Evolutionary conservation across 2,888 invertebrate genomes (phyloP).

Genomic region (Meiosimyza decipiens): DNA sequence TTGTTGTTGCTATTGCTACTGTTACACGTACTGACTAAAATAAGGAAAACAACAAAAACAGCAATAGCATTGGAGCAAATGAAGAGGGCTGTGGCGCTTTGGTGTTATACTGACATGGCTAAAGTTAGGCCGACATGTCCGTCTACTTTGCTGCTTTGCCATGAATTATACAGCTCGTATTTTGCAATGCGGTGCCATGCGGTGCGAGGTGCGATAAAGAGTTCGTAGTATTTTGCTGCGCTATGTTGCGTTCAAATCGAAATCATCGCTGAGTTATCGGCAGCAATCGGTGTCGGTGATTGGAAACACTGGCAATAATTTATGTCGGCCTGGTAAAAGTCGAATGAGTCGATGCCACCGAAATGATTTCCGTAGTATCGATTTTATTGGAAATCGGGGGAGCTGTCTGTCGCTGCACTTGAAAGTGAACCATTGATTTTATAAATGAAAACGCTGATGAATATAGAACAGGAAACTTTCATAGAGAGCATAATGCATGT

Average conservation of each 20-base stretch:
- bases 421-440: too few relatives aligned
- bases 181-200: neutral
- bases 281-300: slow-evolving; percentile 35
- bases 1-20: too few relatives aligned
- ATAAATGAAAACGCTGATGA: neutral
- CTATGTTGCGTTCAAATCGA: slow-evolving; percentile 11
- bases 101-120: too few relatives aligned
- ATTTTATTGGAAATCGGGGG: slow-evolving; percentile 45
- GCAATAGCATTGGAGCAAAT: too few relatives aligned
- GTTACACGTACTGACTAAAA: too few relatives aligned
- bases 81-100: too few relatives aligned
- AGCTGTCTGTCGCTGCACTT: neutral
- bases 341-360: slow-evolving; percentile 54
- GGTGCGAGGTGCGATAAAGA: neutral
- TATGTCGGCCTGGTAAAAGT: slow-evolving; percentile 51
- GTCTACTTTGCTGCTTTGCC: too few relatives aligned
- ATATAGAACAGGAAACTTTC: neutral
- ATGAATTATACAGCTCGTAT: too few relatives aligned
- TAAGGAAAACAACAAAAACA: too few relatives aligned
- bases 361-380: slow-evolving; percentile 49
- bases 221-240: too few relatives aligned
- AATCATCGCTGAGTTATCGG: slow-evolving; percentile 18
- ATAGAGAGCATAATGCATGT: too few relatives aligned
- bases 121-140: too few relatives aligned
- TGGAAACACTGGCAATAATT: slow-evolving; percentile 43